phyloP scores from a whole-genome alignment of 1,140 invertebrate genomes.

The Eubasilissa regina region DNA sequence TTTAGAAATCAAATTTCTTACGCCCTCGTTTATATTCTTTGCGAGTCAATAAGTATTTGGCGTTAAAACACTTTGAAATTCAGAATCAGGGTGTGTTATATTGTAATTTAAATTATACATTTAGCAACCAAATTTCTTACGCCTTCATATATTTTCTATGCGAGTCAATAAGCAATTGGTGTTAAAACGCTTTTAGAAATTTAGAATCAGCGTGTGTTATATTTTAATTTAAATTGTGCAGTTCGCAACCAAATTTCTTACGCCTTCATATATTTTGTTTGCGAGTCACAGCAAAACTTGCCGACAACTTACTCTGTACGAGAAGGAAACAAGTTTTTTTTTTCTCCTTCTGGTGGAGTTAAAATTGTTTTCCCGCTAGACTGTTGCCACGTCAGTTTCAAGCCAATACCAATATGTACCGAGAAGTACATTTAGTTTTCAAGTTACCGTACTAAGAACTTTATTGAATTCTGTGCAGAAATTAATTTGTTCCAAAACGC shows the following conservation, averaged over 20 bases:
- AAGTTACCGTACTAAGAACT: not conserved
- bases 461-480: not conserved
- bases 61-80: too few species aligned
- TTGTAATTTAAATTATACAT: too few species aligned
- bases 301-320: not conserved
- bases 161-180: too few species aligned
- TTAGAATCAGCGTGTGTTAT: too few species aligned
- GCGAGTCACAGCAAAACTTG: conserved; percentile 3
- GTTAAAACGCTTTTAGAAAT: too few species aligned
- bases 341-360: not conserved
- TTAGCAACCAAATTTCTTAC: too few species aligned
- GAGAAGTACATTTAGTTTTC: conserved; percentile 9
- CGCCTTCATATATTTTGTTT: not conserved
- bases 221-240: too few species aligned
- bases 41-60: too few species aligned
- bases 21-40: too few species aligned
- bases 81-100: too few species aligned
- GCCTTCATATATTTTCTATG: not conserved
- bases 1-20: too few species aligned
- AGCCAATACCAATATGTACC: not conserved
- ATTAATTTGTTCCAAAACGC: not conserved
- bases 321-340: not conserved
- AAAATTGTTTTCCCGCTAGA: conserved; percentile 10
- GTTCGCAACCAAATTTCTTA: too few species aligned
- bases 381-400: not conserved